Base-by-base conservation (phyloP, 2,797 vertebrate genomes). In the Balearica regulorum region DNA sequence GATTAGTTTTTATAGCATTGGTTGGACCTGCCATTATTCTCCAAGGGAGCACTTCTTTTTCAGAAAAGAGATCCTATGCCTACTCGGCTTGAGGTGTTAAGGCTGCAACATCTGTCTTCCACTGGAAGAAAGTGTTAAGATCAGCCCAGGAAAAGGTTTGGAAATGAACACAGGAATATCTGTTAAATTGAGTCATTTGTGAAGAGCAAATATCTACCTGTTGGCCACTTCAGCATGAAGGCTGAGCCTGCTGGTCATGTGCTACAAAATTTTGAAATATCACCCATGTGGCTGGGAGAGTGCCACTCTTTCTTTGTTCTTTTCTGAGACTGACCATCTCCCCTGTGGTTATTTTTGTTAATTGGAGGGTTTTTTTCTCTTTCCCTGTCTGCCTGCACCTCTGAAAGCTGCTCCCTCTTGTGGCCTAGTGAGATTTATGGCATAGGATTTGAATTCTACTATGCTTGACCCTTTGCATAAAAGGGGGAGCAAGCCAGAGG, bases 391-490 rank as follows among this genome's bases (percentile, higher is more conserved):
- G 90, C 44, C 43, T 93, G 41, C 96, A 93, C 91, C 61, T 57
- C 94, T 94, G 82, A 64, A 75, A 83, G 87, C 79, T 93, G 93
- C 96, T 97, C 95, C 96, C 94, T 97, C 96, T 97, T 91, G 96
- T 95, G 95, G 96, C 31, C 65, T 62, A 81, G 83, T 76, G 78
- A 80, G 76, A 93, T 91, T 93, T 83, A 88, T 58, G 46, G 61
- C 44, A 7, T 11, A 46, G 35, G 12, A 46, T 83, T 68, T 39
- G 81, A 91, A 73, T 57, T 55, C 22, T 3, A 12, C 10, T 29
- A 1, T 43, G 64, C 49, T 78, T 83, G 79, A 93, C 44, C 19
- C 49, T 75, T 64, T 78, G 28, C 18, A 20, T 77, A 66, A 71
- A 72, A 48, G 5, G 3, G 7, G 5, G 16, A 62, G 19, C 6